phyloP scores from a whole-genome alignment of 2,113 vertebrate species.

The Brienomyrus longianalis region DNA sequence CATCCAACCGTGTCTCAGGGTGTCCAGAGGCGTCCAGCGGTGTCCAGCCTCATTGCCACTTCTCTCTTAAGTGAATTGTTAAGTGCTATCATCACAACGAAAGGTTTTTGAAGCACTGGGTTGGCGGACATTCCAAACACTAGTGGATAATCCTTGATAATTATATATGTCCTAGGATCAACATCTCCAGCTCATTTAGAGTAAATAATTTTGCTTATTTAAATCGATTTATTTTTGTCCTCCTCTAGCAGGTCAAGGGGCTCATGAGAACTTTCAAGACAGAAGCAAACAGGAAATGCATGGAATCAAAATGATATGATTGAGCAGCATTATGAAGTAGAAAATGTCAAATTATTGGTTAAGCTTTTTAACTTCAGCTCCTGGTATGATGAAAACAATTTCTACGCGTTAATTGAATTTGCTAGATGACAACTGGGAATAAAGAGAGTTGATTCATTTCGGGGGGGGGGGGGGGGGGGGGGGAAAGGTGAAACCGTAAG shows the following conservation, averaged over 20 bases:
- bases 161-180: background rate
- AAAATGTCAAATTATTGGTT: conserved; percentile 67
- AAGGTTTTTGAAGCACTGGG: conserved; percentile 35
- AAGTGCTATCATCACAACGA: conserved; percentile 41
- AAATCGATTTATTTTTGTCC: background rate
- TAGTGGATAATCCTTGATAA: background rate
- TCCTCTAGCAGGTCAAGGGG: background rate
- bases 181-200: background rate
- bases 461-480: conserved; percentile 38
- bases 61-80: conserved; percentile 62
- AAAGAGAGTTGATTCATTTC: conserved; percentile 65
- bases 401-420: conserved; percentile 73
- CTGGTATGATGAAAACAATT: conserved; percentile 64
- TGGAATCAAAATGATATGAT: background rate
- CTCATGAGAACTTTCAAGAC: background rate
- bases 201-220: background rate
- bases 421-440: conserved; percentile 59
- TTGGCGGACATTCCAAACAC: background rate
- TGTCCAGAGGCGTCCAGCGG: conserved; percentile 59
- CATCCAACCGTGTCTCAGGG: background rate
- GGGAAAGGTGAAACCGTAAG: too few species aligned
- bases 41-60: conserved; percentile 50
- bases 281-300: background rate
- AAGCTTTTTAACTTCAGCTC: conserved; percentile 62
- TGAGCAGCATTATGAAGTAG: conserved; percentile 48